phyloP scores from a whole-genome alignment of 2,888 invertebrate species.

The Plagodis dolabraria region DNA sequence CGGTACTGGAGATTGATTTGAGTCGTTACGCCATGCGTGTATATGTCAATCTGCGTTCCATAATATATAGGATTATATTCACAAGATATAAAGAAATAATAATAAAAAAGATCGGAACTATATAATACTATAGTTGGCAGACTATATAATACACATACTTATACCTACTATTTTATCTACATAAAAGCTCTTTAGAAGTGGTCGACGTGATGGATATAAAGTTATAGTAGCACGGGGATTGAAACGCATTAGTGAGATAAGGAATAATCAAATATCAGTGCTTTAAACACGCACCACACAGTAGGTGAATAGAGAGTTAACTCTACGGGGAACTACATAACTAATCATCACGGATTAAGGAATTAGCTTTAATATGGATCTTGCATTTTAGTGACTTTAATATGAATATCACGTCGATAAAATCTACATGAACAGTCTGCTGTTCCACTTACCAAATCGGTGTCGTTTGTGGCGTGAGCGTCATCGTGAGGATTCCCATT shows the following conservation, averaged over 20 bases:
- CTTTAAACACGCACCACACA: constrained; percentile 5
- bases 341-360: too few relatives aligned
- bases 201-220: background rate
- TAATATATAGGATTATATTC: too few relatives aligned
- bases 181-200: constrained; percentile 1
- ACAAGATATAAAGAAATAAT: too few relatives aligned
- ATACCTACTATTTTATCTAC: background rate
- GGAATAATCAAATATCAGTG: constrained; percentile 3
- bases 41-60: too few relatives aligned
- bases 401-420: background rate
- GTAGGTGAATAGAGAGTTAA: too few relatives aligned
- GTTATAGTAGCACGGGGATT: constrained; percentile 3
- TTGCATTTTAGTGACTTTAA: background rate
- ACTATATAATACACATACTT: too few relatives aligned
- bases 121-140: too few relatives aligned
- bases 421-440: constrained; percentile 1
- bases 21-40: too few relatives aligned
- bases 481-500: constrained; percentile 76
- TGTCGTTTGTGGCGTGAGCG: constrained; percentile 64
- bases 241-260: constrained; percentile 13
- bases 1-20: too few relatives aligned
- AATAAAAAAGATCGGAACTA: too few relatives aligned
- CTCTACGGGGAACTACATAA: too few relatives aligned
- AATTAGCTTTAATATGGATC: background rate
- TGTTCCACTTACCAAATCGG: constrained; percentile 74